These are phyloP conservation scores for Zele albiditarsus DNA, from an alignment of 2,888 invertebrate species.

Conservation along the genomic window DNA sequence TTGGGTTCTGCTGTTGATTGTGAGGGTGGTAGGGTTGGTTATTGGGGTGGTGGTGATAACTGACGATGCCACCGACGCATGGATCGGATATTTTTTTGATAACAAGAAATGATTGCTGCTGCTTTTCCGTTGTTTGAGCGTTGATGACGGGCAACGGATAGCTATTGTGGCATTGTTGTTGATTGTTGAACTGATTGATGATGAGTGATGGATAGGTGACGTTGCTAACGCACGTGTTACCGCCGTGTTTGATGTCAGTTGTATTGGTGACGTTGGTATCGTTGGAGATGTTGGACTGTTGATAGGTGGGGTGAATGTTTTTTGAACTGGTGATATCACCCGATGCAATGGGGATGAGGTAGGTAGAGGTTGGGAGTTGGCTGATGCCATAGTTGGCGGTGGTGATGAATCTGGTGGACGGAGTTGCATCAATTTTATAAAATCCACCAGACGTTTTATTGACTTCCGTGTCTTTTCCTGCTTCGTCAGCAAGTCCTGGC, in stretches of 20 bases:
- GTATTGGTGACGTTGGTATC: conserved; percentile 43
- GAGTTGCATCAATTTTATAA: conserved; percentile 68
- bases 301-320: conserved; percentile 42
- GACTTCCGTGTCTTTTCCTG: conserved; percentile 70
- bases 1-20: conserved; percentile 7
- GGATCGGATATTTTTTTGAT: conserved; percentile 60
- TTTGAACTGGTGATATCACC: conserved; percentile 54
- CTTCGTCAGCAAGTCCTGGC: conserved; percentile 67
- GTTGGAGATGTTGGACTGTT: conserved; percentile 31
- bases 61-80: conserved; percentile 32
- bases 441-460: conserved; percentile 70
- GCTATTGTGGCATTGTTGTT: conserved; percentile 56
- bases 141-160: conserved; percentile 55
- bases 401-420: conserved; percentile 55
- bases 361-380: conserved; percentile 66
- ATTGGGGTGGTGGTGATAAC: conserved; percentile 31
- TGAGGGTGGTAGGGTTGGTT: background rate
- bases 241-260: conserved; percentile 45
- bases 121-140: conserved; percentile 54
- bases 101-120: conserved; percentile 59
- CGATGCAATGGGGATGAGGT: conserved; percentile 68
- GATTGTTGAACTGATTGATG: conserved; percentile 45
- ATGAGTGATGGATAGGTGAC: conserved; percentile 54
- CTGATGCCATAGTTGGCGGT: conserved; percentile 59
- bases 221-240: conserved; percentile 54